These are phyloP conservation scores for Pterocles gutturalis DNA, from an alignment of 2,113 vertebrate species.

Conservation along the genomic window DNA sequence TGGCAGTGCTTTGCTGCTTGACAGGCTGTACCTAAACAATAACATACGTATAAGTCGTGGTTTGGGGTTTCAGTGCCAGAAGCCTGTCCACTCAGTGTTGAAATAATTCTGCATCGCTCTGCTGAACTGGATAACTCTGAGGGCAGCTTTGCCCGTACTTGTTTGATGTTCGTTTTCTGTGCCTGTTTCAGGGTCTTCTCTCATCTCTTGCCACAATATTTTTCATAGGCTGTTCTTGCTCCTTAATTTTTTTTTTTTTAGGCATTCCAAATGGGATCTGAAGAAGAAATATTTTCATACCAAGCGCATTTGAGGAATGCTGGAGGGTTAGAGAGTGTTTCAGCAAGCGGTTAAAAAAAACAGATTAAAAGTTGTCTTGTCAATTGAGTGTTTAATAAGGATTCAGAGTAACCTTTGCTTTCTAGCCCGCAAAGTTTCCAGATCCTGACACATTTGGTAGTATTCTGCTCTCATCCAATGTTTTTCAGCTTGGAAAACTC, in stretches of 20 bases:
- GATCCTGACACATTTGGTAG: fast-evolving
- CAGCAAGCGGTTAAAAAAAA: background rate
- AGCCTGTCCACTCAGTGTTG: background rate
- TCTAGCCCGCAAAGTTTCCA: background rate
- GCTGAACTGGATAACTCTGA: background rate
- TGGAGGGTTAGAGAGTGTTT: background rate
- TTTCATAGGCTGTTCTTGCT: fast-evolving
- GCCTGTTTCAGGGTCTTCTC: background rate
- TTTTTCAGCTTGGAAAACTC: background rate
- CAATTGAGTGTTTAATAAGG: background rate
- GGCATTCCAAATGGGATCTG: background rate
- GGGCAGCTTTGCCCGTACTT: background rate
- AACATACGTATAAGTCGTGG: fast-evolving
- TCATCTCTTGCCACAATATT: fast-evolving
- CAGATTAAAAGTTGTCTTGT: background rate
- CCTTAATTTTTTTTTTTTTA: background rate
- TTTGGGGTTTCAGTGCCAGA: background rate
- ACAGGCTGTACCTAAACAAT: background rate
- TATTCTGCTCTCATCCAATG: background rate
- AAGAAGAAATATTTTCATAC: background rate
- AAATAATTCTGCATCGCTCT: background rate
- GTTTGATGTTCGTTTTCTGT: background rate
- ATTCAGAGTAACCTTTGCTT: background rate
- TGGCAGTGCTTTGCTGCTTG: background rate
- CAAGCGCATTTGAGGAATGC: fast-evolving